Evolutionary conservation across 2,888 invertebrate species (phyloP).

Genomic region (Drosophila borborema): DNA sequence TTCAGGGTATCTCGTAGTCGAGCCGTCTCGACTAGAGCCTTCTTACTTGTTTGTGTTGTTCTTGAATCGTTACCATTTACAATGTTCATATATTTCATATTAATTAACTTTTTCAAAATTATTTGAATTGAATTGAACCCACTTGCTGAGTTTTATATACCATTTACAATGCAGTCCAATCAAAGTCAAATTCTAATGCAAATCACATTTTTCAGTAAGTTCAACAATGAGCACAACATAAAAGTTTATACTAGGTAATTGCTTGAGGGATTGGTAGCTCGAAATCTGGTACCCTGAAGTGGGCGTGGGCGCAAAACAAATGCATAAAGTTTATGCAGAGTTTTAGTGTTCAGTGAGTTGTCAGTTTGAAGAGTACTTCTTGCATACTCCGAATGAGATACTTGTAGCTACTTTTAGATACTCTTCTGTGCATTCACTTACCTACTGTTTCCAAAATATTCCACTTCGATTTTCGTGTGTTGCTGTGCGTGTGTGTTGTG

Average conservation of each 20-base stretch:
- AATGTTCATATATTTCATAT: no score
- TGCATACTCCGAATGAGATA: constrained; percentile 58
- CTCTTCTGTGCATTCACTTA: constrained; percentile 54
- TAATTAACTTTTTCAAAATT: no score
- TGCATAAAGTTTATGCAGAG: constrained; percentile 63
- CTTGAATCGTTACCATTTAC: neutral
- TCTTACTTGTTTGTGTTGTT: no score
- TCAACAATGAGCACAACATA: neutral
- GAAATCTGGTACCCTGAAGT: neutral
- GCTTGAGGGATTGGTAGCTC: neutral
- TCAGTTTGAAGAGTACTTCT: constrained; percentile 59
- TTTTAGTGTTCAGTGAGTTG: constrained; percentile 37
- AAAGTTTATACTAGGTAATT: neutral
- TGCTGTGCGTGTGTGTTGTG: constrained; percentile 20
- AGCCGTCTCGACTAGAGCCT: no score
- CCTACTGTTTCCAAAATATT: constrained; percentile 65
- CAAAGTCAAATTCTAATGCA: neutral
- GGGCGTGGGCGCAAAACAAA: constrained; percentile 31
- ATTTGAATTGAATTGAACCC: no score
- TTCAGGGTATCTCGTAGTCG: no score
- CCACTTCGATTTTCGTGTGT: constrained; percentile 61
- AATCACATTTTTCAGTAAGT: neutral
- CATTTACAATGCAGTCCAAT: neutral
- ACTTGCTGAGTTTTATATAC: no score
- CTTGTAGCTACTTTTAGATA: constrained; percentile 43